A percentile compares a stretch with the other conserved stretches of the same genome.
Evolutionary conservation across 2,797 vertebrate species (phyloP).

Genomic region (Crocidura indochinensis): DNA sequence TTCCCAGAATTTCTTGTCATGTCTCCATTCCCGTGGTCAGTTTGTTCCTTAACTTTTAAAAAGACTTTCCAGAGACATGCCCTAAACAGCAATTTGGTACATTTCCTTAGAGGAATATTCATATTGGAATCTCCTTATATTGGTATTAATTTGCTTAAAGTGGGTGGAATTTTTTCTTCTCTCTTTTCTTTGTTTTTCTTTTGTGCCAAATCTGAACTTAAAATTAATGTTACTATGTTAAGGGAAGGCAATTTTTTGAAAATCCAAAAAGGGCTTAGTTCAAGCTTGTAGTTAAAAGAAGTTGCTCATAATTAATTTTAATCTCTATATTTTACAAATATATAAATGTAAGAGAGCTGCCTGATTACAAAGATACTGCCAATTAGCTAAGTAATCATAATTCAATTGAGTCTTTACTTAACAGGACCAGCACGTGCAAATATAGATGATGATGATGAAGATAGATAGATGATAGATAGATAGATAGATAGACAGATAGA

Average conservation of each 20-base stretch:
- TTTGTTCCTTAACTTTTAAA: constrained; percentile 51
- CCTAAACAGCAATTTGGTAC: constrained; percentile 62
- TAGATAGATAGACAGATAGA: too few relatives aligned
- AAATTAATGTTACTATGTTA: constrained; percentile 64
- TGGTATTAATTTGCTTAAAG: constrained; percentile 62
- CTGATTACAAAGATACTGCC: too few relatives aligned
- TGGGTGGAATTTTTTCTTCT: constrained; percentile 60
- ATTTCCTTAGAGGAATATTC: constrained; percentile 60
- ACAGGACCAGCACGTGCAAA: neutral
- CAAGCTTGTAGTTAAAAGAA: constrained; percentile 56
- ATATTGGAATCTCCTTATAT: constrained; percentile 53
- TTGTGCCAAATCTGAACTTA: constrained; percentile 55
- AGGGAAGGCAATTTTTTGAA: constrained; percentile 27
- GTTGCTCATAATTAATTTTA: constrained; percentile 2
- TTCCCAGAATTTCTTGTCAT: constrained; percentile 68
- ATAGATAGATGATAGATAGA: too few relatives aligned
- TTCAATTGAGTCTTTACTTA: neutral
- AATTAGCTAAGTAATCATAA: neutral
- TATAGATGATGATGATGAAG: too few relatives aligned
- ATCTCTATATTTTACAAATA: constrained; percentile 45
- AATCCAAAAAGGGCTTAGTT: constrained; percentile 53
- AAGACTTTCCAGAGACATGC: constrained; percentile 69
- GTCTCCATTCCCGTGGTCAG: constrained; percentile 45
- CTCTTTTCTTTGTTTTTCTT: constrained; percentile 58
- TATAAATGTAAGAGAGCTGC: neutral